Base-by-base conservation (phyloP, 2,888 invertebrate genomes). In the Noctua janthe region DNA sequence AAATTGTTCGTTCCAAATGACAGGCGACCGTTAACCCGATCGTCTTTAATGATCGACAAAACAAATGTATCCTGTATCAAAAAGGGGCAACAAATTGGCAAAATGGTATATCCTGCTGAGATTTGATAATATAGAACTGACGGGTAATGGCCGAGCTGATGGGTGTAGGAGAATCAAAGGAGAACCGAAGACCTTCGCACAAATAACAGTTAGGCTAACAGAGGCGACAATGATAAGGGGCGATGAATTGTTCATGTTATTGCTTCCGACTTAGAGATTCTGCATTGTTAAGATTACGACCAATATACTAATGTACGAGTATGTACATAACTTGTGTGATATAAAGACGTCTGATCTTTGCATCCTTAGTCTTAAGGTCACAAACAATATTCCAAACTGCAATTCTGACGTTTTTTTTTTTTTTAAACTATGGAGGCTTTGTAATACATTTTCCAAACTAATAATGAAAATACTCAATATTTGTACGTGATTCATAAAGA, bases 11-110 rank as follows among this genome's bases (percentile, higher is more conserved):
- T 83, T 82, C 78, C 51, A 80, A 78, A 81, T 82, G 79, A 78
- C 75, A 81, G n/a, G 72, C 76, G 82, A 80, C 80, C 77, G 80
- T 78, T 86, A 83, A 78, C 75, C 80, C 80, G 78, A 87, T 82
- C 71, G 84, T 92, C 92, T 92, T 92, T 89, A 88, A 86, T 85
- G 87, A 90, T 91, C 85, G 84, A 88, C 90, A 91, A 93, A 92
- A 93, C 90, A 92, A 93, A 93, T 92, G 91, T 94, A 92, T 95
- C 95, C 96, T 95, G 95, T 93, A 89, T 92, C 88, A 93, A 94
- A 94, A 94, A 93, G 94, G 95, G 94, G 92, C 92, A 94, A 91
- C 92, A 92, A 95, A 94, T 95, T 95, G 95, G 92, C 94, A 94
- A 94, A 95, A 95, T 93, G 91, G 92, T 92, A 93, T 93, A 94